phyloP scores from a whole-genome alignment of 2,888 invertebrate genomes.

The Andricus curvator region DNA sequence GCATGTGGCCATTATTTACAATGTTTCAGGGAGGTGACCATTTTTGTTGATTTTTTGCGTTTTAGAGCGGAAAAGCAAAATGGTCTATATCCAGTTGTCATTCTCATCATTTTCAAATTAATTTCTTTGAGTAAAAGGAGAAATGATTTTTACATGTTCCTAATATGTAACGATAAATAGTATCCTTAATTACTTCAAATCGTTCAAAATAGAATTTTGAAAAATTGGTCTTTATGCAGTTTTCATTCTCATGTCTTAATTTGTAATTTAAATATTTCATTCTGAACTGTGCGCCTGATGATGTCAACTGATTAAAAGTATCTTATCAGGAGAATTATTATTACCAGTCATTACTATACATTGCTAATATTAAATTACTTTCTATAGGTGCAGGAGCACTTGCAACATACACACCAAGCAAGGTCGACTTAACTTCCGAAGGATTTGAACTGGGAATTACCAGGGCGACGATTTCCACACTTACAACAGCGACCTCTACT shows the following conservation, averaged over 20 bases:
- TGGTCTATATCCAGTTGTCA: no score
- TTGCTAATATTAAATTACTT: constrained; percentile 33
- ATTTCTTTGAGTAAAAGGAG: no score
- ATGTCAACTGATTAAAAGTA: background rate
- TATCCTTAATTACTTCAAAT: no score
- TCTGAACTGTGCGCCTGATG: background rate
- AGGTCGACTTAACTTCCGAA: constrained; percentile 83
- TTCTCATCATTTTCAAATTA: no score
- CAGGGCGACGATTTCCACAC: constrained; percentile 78
- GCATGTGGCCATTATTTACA: no score
- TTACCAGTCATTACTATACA: constrained; percentile 3
- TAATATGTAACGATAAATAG: no score
- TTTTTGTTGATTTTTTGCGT: no score
- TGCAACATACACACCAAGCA: constrained; percentile 91
- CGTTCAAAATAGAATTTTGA: no score
- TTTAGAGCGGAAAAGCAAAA: no score
- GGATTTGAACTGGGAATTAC: constrained; percentile 90
- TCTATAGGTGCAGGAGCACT: constrained; percentile 78
- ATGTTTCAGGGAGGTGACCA: no score
- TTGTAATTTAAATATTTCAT: background rate
- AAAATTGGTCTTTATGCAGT: no score
- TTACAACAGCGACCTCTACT: constrained; percentile 48
- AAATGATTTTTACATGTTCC: no score
- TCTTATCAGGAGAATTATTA: background rate
- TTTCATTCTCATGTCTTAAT: background rate